Conservation (phyloP, 2,797 vertebrate genomes). For the Bryconaethiops microstoma region DNA sequence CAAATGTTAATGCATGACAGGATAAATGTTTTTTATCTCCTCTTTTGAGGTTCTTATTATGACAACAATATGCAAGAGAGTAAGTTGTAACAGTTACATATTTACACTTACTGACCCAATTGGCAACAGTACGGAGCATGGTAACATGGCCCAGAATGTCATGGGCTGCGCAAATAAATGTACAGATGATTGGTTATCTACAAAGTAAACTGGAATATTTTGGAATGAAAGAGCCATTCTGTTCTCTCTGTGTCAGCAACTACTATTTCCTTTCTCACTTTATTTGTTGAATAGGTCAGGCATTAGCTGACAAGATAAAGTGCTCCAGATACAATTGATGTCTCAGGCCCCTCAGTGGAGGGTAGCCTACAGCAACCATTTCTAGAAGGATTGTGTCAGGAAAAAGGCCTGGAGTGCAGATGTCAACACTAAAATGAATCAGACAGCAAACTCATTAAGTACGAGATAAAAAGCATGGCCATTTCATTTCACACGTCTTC, state of each 20-base stretch:
- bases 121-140: too few species aligned
- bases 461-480: conserved; percentile 41
- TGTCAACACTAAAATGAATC: conserved; percentile 41
- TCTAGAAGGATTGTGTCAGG: conserved; percentile 25
- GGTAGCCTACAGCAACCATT: neutral
- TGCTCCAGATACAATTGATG: conserved; percentile 28
- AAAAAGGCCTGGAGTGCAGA: conserved; percentile 23
- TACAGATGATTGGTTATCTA: neutral
- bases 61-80: too few species aligned
- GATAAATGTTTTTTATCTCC: too few species aligned
- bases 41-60: too few species aligned
- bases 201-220: neutral
- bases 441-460: conserved; percentile 45
- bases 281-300: conserved; percentile 38
- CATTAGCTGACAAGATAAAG: conserved; percentile 43
- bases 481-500: conserved; percentile 42
- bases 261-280: conserved; percentile 9
- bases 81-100: too few species aligned
- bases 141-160: too few species aligned
- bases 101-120: too few species aligned
- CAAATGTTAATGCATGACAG: too few species aligned
- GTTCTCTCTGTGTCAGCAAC: conserved; percentile 17
- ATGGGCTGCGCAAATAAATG: too few species aligned
- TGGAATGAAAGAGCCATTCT: neutral
- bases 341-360: conserved; percentile 13